Base-by-base conservation (phyloP, 2,888 invertebrate genomes). In the Platycheirus albimanus region DNA sequence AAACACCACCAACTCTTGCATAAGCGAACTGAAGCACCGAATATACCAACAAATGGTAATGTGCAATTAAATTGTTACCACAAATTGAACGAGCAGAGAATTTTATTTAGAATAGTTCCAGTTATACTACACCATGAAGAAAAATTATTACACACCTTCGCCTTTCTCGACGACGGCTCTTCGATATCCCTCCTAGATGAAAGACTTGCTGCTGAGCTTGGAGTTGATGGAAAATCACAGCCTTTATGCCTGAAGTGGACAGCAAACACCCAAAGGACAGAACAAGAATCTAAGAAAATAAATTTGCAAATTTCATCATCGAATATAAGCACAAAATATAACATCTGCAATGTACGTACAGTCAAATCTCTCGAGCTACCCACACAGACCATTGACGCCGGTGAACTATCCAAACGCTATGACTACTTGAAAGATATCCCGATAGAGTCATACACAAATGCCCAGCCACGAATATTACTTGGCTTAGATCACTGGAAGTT, bases 1-100 rank as follows among this genome's bases (percentile, higher is more conserved):
- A 67, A 75, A 38, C 76, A 84, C 36, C 71, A 85, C 19, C 41
- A 49, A 2, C 28, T 85, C 7, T 38, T 85, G n/a, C 77, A 85
- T 51, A 75, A 79, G 17, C 15, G 11, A 36, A 8, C n/a, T 5
- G 15, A 30, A 71, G 10, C 5, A 11, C 28, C 30, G 6, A n/a
- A 11, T 28, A 17, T 20, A 20, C 6, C 47, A 13, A 33, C 17
- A 28, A 33, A 15, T 19, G 19, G 13, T 2, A 24, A 11, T 1
- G 19, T 45, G 6, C 43, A 24, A 15, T 15, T 28, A 1, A 49
- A 11, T 19, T 7, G 24, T 6, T 24, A 49, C 13, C 20, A 24
- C 17, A 52, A 28, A 17, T n/a, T 10, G 11, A 7, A 30, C 5
- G 41, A 24, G 33, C 20, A 8, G 20, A 13, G 5, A 7, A 33